Base-by-base conservation (phyloP, 2,113 vertebrate species). In the Xiphophorus hellerii region DNA sequence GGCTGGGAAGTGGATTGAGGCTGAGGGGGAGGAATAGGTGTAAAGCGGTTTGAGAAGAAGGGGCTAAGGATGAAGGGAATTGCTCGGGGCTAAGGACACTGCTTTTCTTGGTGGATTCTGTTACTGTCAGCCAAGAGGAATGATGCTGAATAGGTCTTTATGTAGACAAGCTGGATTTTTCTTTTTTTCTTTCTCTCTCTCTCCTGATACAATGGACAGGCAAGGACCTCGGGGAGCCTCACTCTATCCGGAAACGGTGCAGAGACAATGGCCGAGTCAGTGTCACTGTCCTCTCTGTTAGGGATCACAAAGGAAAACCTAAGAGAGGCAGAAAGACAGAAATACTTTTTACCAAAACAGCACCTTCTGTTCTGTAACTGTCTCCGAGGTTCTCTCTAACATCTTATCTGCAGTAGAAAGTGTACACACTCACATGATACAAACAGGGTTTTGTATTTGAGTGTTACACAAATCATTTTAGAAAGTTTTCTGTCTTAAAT, bases 201-300 rank as follows among this genome's bases (percentile, higher is more conserved):
- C 69, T 89, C 35, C 66, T 30, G 69, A 83, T 71, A 89, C 90
- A 88, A 82, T 71, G 69, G 76, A 81, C 76, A 42, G 75, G 76
- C 27, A 42, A 78, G 69, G 30, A 74, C 68, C 48, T 35, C 39
- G 1, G 76, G 70, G 58, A 82, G 80, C 63, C 54, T 66, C 66
- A 12, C 84, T 77, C 66, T 69, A 77, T 62, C 73, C 71, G 66
- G 84, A 86, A 79, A 80, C 31, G 44, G 77, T 28, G 48, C 64
- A 64, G 71, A 80, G 72, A 91, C 90, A 93, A 90, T 84, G 83
- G 80, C 58, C 20, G 27, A 80, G 85, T 85, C 86, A 82, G 79
- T 78, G 83, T 82, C 81, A 71, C 74, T 77, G 74, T 73, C 64
- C 69, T 80, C 25, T 72, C 76, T 78, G 84, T 78, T 77, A 76